Base-by-base conservation (phyloP, 2,888 invertebrate species). In the Anthrax anthrax region DNA sequence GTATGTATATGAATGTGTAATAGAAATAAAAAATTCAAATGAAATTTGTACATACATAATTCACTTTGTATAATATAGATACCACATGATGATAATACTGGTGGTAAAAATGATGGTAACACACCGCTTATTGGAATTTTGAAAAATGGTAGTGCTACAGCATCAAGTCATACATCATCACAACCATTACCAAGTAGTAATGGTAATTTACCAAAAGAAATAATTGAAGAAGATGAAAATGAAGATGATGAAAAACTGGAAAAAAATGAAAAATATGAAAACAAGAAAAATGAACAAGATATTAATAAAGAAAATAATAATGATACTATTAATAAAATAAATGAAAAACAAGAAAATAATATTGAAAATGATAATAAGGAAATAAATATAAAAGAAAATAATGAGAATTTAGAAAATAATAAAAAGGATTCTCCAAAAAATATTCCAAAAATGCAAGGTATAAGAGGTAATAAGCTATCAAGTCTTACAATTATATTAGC, bases 11-110 rank as follows among this genome's bases (percentile, higher is more conserved):
- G n/a, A n/a, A n/a, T n/a, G n/a, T n/a, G n/a, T n/a, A n/a, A n/a
- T n/a, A n/a, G n/a, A n/a, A n/a, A n/a, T n/a, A n/a, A n/a, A n/a
- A n/a, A n/a, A n/a, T n/a, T n/a, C n/a, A n/a, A n/a, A n/a, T n/a
- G n/a, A n/a, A n/a, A n/a, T n/a, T n/a, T n/a, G n/a, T n/a, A n/a
- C n/a, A n/a, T n/a, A n/a, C n/a, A n/a, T n/a, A n/a, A n/a, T n/a
- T n/a, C n/a, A n/a, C n/a, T n/a, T n/a, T n/a, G n/a, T n/a, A n/a
- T 32, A 4, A 12, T 32, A 10, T 70, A 72, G 47, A 61, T 47
- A 6, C 55, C 62, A 0, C 58, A 55, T 18, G 71, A 71, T 45
- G 71, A 70, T 27, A 63, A 59, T 45, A 70, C 70, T 27, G 46
- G 37, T 18, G 38, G 29, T n/a, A 63, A 59, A 51, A 64, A 60